phyloP scores from a whole-genome alignment of 2,113 vertebrate species.

The Plectropomus leopardus region DNA sequence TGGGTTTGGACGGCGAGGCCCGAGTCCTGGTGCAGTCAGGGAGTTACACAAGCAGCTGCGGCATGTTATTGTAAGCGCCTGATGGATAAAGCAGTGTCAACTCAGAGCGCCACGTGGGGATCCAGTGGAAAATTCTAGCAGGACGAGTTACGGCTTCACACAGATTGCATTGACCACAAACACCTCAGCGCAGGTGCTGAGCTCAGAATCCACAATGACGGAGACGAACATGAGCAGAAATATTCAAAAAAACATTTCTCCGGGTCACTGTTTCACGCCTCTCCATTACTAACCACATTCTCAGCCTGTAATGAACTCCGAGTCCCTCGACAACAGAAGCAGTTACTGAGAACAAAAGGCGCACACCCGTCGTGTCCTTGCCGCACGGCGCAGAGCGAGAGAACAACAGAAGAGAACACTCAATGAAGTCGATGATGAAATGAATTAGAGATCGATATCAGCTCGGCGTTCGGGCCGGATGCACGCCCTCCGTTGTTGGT shows the following conservation, averaged over 20 bases:
- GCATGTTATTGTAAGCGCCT: conserved; percentile 43
- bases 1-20: conserved; percentile 44
- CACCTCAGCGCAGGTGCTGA: conserved; percentile 29
- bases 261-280: conserved; percentile 33
- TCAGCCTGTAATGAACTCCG: conserved; percentile 50
- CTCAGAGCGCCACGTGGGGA: conserved; percentile 12
- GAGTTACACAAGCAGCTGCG: conserved; percentile 42
- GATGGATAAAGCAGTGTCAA: conserved; percentile 44
- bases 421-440: conserved; percentile 56
- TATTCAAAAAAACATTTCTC: neutral
- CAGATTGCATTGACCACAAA: neutral
- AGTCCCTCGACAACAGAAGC: conserved; percentile 52
- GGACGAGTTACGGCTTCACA: conserved; percentile 9
- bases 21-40: conserved; percentile 13
- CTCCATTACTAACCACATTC: conserved; percentile 40
- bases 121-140: conserved; percentile 27
- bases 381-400: conserved; percentile 13
- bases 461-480: neutral
- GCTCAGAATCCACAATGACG: neutral
- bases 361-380: conserved; percentile 51
- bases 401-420: conserved; percentile 55
- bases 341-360: conserved; percentile 54
- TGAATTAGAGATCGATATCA: conserved; percentile 67
- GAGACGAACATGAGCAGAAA: conserved; percentile 10
- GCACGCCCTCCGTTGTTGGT: conserved; percentile 20